These are phyloP conservation scores for Agrilus planipennis DNA, from an alignment of 1,140 invertebrate genomes.

Conservation along the genomic window DNA sequence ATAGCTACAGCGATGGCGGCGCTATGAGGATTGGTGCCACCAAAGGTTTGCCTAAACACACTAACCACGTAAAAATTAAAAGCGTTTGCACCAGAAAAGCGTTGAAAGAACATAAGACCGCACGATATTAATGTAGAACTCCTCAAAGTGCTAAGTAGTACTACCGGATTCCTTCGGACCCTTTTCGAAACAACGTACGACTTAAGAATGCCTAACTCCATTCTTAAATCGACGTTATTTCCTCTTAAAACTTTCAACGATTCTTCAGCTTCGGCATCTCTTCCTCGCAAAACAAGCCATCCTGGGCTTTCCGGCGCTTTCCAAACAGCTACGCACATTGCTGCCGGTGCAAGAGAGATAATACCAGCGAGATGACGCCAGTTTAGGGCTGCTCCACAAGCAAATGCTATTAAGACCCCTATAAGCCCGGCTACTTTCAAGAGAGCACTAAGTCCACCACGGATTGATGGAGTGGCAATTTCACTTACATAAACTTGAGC, in stretches of 20 bases:
- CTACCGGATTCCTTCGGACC: slow-evolving; percentile 17
- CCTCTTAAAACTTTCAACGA: slow-evolving; percentile 67
- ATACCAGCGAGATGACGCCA: slow-evolving; percentile 71
- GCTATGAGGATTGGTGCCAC: slow-evolving; percentile 67
- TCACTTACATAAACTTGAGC: slow-evolving; percentile 57
- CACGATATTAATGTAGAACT: slow-evolving; percentile 66
- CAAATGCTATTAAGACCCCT: slow-evolving; percentile 70
- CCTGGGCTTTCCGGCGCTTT: slow-evolving; percentile 76
- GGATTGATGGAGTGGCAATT: slow-evolving; percentile 71
- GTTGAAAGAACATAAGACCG: slow-evolving; percentile 73
- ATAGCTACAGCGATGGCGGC: slow-evolving; percentile 68
- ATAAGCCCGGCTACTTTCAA: slow-evolving; percentile 75
- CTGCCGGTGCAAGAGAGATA: slow-evolving; percentile 57
- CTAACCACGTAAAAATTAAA: slow-evolving; percentile 75
- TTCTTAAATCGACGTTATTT: slow-evolving; percentile 54
- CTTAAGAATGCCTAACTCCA: slow-evolving; percentile 54
- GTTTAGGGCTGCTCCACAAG: slow-evolving; percentile 64
- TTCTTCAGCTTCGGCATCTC: slow-evolving; percentile 64
- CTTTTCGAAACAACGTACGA: slow-evolving; percentile 48
- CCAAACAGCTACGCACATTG: slow-evolving; percentile 54
- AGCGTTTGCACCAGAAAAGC: slow-evolving; percentile 69
- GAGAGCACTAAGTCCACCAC: slow-evolving; percentile 74
- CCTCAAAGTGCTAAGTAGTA: slow-evolving; percentile 21
- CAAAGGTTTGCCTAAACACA: slow-evolving; percentile 65
- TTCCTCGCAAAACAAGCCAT: slow-evolving; percentile 58